phyloP scores from a whole-genome alignment of 2,797 vertebrate species.

The Spatula versicolor region DNA sequence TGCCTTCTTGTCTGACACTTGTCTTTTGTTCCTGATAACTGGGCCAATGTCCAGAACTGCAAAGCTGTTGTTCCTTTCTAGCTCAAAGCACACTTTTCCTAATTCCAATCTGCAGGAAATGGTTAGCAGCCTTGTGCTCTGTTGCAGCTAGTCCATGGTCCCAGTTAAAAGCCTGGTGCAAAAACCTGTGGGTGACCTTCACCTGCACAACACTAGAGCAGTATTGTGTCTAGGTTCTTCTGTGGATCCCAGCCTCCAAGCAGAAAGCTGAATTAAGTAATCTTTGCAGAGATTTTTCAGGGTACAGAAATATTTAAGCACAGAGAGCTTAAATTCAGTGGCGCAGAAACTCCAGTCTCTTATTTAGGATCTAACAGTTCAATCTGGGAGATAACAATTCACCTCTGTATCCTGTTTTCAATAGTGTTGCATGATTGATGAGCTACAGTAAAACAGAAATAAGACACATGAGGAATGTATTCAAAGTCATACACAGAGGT shows the following conservation, averaged over 20 bases:
- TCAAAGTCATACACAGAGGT: not conserved
- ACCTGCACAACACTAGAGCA: too few relatives aligned
- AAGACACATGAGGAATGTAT: not conserved
- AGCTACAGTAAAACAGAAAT: conserved; percentile 9
- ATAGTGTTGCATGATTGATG: not conserved
- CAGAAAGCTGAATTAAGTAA: not conserved
- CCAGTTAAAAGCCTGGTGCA: not conserved
- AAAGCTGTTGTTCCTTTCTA: not conserved
- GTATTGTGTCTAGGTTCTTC: not conserved
- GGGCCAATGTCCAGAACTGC: not conserved
- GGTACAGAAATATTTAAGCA: not conserved
- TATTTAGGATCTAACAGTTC: not conserved
- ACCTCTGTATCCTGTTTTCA: not conserved
- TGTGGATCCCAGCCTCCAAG: not conserved
- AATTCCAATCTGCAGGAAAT: not conserved
- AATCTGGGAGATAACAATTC: not conserved
- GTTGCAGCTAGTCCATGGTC: not conserved
- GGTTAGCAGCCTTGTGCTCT: not conserved
- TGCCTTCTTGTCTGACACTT: not conserved
- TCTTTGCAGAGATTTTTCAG: not conserved
- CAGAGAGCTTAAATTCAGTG: not conserved
- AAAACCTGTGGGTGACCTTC: not conserved
- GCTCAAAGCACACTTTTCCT: not conserved
- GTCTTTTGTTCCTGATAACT: not conserved
- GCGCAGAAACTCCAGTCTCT: not conserved